Conservation (phyloP, 2,113 vertebrate genomes). For the Rhinolophus ferrumequinum region DNA sequence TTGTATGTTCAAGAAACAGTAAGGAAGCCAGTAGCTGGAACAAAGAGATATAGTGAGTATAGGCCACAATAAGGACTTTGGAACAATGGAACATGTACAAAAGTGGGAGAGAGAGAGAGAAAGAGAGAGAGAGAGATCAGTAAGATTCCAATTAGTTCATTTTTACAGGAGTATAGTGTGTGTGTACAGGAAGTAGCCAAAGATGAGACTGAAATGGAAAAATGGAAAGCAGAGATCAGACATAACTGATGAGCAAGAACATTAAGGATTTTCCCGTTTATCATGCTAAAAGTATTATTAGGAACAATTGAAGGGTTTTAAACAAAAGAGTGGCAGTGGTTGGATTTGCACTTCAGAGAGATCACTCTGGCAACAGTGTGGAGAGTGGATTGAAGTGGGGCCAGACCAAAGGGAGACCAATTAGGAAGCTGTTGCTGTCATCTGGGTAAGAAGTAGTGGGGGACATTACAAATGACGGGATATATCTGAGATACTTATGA, state of each 20-base stretch:
- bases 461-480: neutral
- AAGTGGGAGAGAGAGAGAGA: too few relatives aligned
- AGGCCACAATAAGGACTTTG: neutral
- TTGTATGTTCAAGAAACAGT: neutral
- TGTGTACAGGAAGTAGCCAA: neutral
- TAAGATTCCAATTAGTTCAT: neutral
- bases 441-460: neutral
- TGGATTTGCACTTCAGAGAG: neutral
- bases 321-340: neutral
- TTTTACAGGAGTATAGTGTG: neutral
- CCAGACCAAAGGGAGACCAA: neutral
- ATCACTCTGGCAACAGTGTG: neutral
- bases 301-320: neutral
- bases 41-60: neutral
- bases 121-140: neutral
- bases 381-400: neutral
- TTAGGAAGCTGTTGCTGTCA: neutral
- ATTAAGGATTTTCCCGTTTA: neutral
- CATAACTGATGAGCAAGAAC: neutral
- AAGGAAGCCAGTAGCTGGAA: neutral
- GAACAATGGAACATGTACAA: neutral
- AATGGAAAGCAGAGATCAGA: neutral
- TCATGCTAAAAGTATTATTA: neutral
- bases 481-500: neutral
- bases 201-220: neutral